A percentile compares a stretch with the other conserved stretches of the same genome.
Evolutionary conservation across 2,888 invertebrate species (phyloP).

Genomic region (Spisula subtruncata): DNA sequence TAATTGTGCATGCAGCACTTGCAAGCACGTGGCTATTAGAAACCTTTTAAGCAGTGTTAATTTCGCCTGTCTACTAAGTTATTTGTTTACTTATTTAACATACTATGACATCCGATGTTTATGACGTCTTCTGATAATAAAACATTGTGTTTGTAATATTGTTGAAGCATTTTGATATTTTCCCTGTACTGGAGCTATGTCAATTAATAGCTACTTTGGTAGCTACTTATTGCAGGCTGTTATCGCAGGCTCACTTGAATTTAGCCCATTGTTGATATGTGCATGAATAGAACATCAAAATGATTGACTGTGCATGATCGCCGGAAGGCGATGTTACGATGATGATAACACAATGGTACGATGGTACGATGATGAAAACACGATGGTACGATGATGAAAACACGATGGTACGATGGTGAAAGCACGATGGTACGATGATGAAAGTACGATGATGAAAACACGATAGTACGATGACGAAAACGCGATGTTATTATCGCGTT

Average conservation of each 20-base stretch:
- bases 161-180: neutral
- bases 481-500: no score
- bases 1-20: constrained; percentile 36
- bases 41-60: constrained; percentile 20
- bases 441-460: no score
- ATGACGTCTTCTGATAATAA: neutral
- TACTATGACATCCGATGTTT: neutral
- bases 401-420: no score
- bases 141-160: neutral
- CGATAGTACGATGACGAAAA: no score
- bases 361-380: no score
- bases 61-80: neutral
- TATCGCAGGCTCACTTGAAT: neutral
- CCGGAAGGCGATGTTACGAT: no score
- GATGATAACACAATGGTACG: no score
- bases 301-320: no score
- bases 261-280: no score
- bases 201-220: neutral
- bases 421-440: no score
- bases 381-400: no score
- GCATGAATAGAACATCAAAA: no score
- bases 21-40: constrained; percentile 34
- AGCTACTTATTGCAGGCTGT: neutral
- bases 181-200: neutral
- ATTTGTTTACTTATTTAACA: neutral